Base-by-base conservation (phyloP, 1,140 invertebrate genomes). In the Drosophila nikananu region DNA sequence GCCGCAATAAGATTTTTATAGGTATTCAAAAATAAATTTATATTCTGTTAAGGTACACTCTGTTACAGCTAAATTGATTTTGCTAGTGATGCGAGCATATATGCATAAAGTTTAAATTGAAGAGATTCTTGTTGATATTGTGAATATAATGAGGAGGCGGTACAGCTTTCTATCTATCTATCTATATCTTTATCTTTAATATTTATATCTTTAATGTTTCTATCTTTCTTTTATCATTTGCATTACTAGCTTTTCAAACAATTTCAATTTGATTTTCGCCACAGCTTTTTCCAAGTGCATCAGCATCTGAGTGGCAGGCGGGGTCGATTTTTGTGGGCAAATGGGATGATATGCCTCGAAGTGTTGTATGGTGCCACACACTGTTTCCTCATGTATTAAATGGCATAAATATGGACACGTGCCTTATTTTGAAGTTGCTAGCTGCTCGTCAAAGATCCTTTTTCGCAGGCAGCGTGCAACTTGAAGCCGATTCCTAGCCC, bases 391-490 rank as follows among this genome's bases (percentile, higher is more conserved):
- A 63, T 74, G 80, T 86, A 83, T 92, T 86, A 74, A 83, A 78
- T 80, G 76, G 67, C 86, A 86, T 91, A 92, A 92, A 91, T 90
- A 92, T 83, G 90, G 90, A 74, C 90, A 86, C 90, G 90, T 92
- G 90, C 72, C 65, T 64, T 74, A 77, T 70, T 91, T 80, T 80
- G 73, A 81, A 80, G 70, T 80, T 68, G 46, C 37, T 54, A 21
- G 32, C 12, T 19, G 30, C 63, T 77, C 65, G 46, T 27, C 41
- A 41, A 23, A 44, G 41, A 44, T 61, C 42, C 19, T 55, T 35
- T 59, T 54, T 39, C n/a, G 59, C 41, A 21, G 30, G 60, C 66
- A 39, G 39, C 37, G 52, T 82, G 86, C 79, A 82, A 90, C 79
- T 72, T 80, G 82, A 90, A 62, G 78, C 82, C 77, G 63, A 63